Conservation (phyloP, 2,888 invertebrate genomes). For the Sepioteuthis lessoniana region DNA sequence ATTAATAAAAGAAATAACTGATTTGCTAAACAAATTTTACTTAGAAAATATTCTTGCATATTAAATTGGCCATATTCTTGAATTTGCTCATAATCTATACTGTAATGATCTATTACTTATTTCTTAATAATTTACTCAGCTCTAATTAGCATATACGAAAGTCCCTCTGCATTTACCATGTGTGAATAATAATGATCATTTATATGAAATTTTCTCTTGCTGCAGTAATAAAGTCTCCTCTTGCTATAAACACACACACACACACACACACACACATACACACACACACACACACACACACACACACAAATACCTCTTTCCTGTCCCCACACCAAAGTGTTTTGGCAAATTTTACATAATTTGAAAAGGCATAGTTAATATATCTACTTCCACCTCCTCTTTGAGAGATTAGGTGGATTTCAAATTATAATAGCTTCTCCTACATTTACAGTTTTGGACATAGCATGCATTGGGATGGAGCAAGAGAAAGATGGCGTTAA, state of each 20-base stretch:
- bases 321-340: background rate
- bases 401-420: background rate
- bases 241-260: background rate
- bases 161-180: background rate
- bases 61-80: background rate
- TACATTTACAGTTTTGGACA: conserved; percentile 6
- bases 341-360: conserved; percentile 33
- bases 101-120: conserved; percentile 23
- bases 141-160: conserved; percentile 9
- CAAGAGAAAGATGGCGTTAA: background rate
- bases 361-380: conserved; percentile 14
- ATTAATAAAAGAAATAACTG: background rate
- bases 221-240: background rate
- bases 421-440: background rate
- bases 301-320: background rate
- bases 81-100: background rate
- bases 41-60: conserved; percentile 18
- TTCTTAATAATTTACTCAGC: background rate
- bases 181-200: background rate
- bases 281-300: background rate
- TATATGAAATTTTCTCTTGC: background rate
- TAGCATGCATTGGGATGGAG: background rate
- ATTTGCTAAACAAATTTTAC: conserved; percentile 11
- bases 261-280: background rate
- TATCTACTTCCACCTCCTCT: conserved; percentile 33